Base-by-base conservation (phyloP, 2,113 vertebrate species). In the Ancistrus triradiatus region DNA sequence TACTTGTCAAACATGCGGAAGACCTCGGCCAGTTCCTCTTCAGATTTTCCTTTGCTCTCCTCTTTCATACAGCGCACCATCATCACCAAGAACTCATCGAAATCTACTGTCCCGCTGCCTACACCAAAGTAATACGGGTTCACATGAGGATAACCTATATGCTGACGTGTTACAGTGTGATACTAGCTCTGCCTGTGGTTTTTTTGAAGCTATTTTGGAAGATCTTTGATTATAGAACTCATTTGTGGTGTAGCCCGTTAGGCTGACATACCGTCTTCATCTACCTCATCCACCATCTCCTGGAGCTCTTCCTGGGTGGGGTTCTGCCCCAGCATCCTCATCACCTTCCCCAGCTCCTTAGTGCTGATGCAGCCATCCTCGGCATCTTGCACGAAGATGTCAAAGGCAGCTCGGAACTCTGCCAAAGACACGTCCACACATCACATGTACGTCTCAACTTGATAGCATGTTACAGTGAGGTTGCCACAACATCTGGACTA, bases 201-300 rank as follows among this genome's bases (percentile, higher is more conserved):
- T 31, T 31, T 31, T 31, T 31, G 3, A 31, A 31, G 3, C 7
- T 31, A 4, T 31, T 31, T 31, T 31, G 3, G 7, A 31, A 5
- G 33, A 18, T 38, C 28, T 62, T 51, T 50, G 14, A 31, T 59
- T 35, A n/a, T 43, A 57, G 53, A 22, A 22, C 46, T 42, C n/a
- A n/a, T n/a, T n/a, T n/a, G n/a, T n/a, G n/a, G n/a, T n/a, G n/a
- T n/a, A n/a, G n/a, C n/a, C n/a, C n/a, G n/a, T n/a, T n/a, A n/a
- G n/a, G n/a, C n/a, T n/a, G 1, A 35, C 50, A 4, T 82, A 98
- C 96, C 96, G 0, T 99, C 96, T 77, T 99, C 96, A 50, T 98
- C 96, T 85, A 99, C 96, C 76, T 99, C 96, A 0, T 99, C 95
- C 24, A 99, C 98, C 95, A 99, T 99, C 85, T 99, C 96, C 85